phyloP scores from a whole-genome alignment of 2,888 invertebrate species.

The Oscheius sp. region DNA sequence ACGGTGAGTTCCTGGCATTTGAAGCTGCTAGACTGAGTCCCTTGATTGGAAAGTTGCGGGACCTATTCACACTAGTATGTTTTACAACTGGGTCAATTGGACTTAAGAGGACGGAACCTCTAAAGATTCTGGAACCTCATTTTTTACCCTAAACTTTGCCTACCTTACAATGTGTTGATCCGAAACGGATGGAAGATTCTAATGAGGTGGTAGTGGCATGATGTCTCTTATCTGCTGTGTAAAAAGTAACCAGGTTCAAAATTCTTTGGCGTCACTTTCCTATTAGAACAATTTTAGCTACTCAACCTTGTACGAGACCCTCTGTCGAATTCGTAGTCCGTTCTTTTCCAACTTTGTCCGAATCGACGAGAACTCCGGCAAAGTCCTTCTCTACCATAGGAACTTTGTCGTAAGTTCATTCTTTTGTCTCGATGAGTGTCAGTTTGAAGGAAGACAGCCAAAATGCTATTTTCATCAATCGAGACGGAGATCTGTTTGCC shows the following conservation, averaged over 20 bases:
- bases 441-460: constrained; percentile 50
- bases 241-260: background rate
- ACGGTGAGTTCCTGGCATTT: constrained; percentile 30
- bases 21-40: too few species aligned
- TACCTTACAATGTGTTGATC: background rate
- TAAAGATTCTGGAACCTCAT: too few species aligned
- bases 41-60: too few species aligned
- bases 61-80: too few species aligned
- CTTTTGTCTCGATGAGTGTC: background rate
- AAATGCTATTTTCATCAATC: constrained; percentile 56
- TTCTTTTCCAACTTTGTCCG: constrained; percentile 50
- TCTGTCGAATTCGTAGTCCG: constrained; percentile 45
- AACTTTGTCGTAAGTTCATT: constrained; percentile 44
- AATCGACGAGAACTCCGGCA: constrained; percentile 47
- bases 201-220: background rate
- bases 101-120: too few species aligned
- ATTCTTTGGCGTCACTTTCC: background rate
- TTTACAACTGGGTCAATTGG: too few species aligned
- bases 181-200: background rate
- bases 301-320: constrained; percentile 52
- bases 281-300: constrained; percentile 39
- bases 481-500: constrained; percentile 54
- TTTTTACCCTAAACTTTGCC: background rate
- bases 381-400: constrained; percentile 45
- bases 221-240: background rate